These are phyloP conservation scores for Bruchidius siliquastri DNA, from an alignment of 2,888 invertebrate genomes.

Conservation along the genomic window DNA sequence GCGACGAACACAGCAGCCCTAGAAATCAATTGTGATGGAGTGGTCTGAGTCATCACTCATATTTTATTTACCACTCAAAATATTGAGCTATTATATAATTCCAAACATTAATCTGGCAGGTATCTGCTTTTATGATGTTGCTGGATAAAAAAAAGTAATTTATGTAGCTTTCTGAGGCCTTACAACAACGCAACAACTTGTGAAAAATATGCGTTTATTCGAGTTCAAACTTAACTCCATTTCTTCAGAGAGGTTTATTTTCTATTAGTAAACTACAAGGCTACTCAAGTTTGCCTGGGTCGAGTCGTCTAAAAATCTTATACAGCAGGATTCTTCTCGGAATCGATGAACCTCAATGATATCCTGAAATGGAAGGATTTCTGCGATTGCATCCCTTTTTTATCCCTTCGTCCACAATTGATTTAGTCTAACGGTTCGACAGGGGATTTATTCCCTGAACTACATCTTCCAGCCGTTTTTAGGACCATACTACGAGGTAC, in stretches of 20 bases:
- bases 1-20: no score
- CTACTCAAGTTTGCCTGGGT: neutral
- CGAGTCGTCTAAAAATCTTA: neutral
- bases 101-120: no score
- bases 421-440: conserved; percentile 38
- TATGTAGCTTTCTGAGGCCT: no score
- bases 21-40: no score
- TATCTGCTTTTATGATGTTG: no score
- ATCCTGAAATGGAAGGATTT: conserved; percentile 12
- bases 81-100: no score
- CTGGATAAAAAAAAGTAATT: no score
- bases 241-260: neutral
- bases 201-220: no score
- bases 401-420: conserved; percentile 38
- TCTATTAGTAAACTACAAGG: neutral
- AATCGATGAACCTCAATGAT: neutral
- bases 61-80: no score
- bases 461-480: conserved; percentile 18
- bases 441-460: conserved; percentile 33
- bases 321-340: neutral
- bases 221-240: no score
- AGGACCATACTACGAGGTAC: neutral
- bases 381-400: conserved; percentile 25
- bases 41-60: no score
- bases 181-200: no score